A percentile compares a stretch with the other conserved stretches of the same genome.
Conservation (phyloP, 2,797 vertebrate genomes). For the Sorex maritimensis region DNA sequence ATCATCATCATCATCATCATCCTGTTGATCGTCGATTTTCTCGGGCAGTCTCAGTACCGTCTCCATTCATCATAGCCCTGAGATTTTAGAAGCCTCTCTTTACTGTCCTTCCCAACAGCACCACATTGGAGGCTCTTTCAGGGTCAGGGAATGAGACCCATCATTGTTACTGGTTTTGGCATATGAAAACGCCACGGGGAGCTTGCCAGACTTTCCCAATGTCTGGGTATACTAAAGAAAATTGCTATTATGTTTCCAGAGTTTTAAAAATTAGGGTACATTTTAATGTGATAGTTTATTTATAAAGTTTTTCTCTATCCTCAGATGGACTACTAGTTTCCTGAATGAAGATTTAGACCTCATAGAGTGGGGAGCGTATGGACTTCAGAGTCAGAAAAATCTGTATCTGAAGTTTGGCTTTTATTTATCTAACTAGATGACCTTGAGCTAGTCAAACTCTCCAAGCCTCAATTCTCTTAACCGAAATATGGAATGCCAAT, state of each 20-base stretch:
- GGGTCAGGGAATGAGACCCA: no score
- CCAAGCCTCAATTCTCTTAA: not conserved
- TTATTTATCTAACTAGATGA: not conserved
- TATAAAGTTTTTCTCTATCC: constrained; percentile 3
- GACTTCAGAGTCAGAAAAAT: not conserved
- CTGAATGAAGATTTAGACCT: not conserved
- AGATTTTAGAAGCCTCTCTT: no score
- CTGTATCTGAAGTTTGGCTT: not conserved
- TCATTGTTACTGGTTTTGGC: no score
- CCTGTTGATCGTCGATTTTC: no score
- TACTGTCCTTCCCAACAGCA: no score
- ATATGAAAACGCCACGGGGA: no score
- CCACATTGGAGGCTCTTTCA: no score
- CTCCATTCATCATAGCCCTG: no score
- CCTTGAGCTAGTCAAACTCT: not conserved
- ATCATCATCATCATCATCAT: no score
- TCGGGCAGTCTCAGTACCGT: no score
- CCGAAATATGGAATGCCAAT: not conserved
- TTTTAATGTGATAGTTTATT: not conserved
- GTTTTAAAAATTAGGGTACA: not conserved
- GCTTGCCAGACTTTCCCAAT: no score
- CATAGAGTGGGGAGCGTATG: not conserved
- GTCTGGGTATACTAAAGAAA: not conserved
- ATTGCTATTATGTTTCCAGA: not conserved
- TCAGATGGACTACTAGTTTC: not conserved